Evolutionary conservation across 2,888 invertebrate species (phyloP).

Genomic region (Laspeyria flexula): DNA sequence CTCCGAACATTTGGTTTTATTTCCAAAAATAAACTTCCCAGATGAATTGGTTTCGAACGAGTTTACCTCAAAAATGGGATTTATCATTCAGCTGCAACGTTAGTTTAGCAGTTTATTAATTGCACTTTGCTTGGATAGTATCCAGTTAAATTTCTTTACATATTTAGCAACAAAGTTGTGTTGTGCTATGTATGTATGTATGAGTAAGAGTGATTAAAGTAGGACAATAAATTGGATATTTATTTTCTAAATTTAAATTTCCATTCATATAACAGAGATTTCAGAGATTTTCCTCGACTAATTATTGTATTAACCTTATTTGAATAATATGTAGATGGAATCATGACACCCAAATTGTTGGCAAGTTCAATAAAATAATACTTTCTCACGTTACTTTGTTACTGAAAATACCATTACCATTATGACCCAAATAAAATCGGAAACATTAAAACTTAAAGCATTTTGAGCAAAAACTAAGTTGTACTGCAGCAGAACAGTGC

Average conservation of each 20-base stretch:
- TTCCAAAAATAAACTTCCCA: conserved; percentile 33
- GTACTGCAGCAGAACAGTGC: conserved; percentile 51
- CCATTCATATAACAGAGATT: too few species aligned
- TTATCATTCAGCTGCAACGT: conserved; percentile 14
- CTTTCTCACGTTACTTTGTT: too few species aligned
- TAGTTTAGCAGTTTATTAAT: conserved; percentile 27
- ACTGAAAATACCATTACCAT: too few species aligned
- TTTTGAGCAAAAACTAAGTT: conserved; percentile 44
- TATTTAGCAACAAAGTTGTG: too few species aligned
- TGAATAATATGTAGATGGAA: too few species aligned
- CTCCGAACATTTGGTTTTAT: conserved; percentile 51
- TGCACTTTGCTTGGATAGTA: conserved; percentile 20
- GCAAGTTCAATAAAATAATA: too few species aligned
- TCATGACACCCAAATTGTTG: too few species aligned
- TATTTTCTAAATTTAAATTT: too few species aligned
- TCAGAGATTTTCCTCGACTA: too few species aligned
- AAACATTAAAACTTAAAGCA: conserved; percentile 19
- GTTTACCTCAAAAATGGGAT: conserved; percentile 40
- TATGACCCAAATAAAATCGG: conserved; percentile 2
- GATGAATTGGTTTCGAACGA: conserved; percentile 44
- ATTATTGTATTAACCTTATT: too few species aligned
- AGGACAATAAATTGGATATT: neutral
- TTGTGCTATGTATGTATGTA: too few species aligned
- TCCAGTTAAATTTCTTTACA: neutral
- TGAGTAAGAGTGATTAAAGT: conserved; percentile 19